A percentile compares a stretch with the other conserved stretches of the same genome.
Evolutionary conservation across 2,888 invertebrate genomes (phyloP).

Genomic region (Meganola albula): DNA sequence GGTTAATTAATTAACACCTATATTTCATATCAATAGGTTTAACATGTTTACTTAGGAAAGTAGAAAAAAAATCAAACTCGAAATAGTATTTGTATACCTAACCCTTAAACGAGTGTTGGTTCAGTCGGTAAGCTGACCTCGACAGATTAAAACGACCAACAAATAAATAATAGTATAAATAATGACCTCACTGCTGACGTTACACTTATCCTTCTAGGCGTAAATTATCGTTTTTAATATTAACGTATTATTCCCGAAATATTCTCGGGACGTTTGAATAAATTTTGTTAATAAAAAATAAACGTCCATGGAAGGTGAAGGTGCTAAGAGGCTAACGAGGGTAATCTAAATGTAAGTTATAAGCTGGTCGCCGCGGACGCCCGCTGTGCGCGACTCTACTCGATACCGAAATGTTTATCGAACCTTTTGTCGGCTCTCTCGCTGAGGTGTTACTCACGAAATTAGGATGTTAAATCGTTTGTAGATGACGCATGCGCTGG

Average conservation of each 20-base stretch:
- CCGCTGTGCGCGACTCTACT: constrained; percentile 57
- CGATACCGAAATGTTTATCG: constrained; percentile 67
- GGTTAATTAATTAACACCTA: too few relatives aligned
- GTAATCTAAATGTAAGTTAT: constrained; percentile 75
- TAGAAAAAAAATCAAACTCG: too few relatives aligned
- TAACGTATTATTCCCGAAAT: constrained; percentile 65
- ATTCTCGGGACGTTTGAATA: constrained; percentile 64
- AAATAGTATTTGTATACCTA: too few relatives aligned
- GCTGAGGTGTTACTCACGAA: constrained; percentile 72
- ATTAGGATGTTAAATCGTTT: constrained; percentile 74
- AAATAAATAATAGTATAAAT: constrained; percentile 53
- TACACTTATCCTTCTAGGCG: constrained; percentile 56
- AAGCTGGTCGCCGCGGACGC: constrained; percentile 56
- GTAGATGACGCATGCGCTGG: constrained; percentile 68
- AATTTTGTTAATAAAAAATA: constrained; percentile 72
- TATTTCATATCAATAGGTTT: too few relatives aligned
- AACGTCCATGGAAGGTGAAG: constrained; percentile 67
- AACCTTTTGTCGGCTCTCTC: constrained; percentile 70
- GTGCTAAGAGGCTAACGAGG: constrained; percentile 76
- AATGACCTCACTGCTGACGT: constrained; percentile 40
- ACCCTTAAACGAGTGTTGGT: constrained; percentile 20
- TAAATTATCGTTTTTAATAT: constrained; percentile 68
- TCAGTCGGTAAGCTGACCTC: constrained; percentile 22
- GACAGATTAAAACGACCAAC: constrained; percentile 41
- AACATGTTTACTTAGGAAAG: too few relatives aligned